Conservation (phyloP, 2,888 invertebrate species). For the Pomacea canaliculata region DNA sequence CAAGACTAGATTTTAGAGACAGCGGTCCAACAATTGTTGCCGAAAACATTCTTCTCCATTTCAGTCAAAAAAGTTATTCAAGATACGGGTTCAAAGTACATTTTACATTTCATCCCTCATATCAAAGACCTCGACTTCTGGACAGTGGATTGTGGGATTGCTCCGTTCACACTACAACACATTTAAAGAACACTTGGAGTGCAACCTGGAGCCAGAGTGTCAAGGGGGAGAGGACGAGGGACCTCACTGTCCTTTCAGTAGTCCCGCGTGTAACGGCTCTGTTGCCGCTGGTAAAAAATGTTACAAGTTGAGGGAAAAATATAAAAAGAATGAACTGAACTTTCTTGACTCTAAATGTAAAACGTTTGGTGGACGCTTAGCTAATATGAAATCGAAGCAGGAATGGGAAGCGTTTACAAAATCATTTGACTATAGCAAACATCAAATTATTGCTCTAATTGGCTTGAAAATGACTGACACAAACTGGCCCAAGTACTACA, state of each 20-base stretch:
- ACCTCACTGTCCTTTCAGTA: constrained; percentile 11
- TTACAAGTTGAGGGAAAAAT: neutral
- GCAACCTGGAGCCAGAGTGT: neutral
- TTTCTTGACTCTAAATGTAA: neutral
- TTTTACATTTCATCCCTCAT: constrained; percentile 1
- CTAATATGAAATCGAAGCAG: constrained; percentile 8
- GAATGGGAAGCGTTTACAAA: constrained; percentile 3
- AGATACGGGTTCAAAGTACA: neutral
- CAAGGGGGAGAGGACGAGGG: neutral
- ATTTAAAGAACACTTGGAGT: constrained; percentile 6
- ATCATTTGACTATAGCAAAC: neutral
- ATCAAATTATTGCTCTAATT: neutral
- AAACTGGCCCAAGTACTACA: neutral
- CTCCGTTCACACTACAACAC: neutral
- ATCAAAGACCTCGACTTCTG: neutral
- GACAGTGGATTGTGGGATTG: constrained; percentile 3
- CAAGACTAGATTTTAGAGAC: too few species aligned
- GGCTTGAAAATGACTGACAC: neutral
- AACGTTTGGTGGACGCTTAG: neutral
- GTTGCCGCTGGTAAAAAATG: neutral
- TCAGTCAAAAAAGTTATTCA: too few species aligned
- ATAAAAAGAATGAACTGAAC: neutral
- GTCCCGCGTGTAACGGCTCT: constrained; percentile 5
- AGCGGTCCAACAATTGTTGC: too few species aligned
- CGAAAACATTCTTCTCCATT: too few species aligned